Base-by-base conservation (phyloP, 2,888 invertebrate genomes). In the Smittia sp. region DNA sequence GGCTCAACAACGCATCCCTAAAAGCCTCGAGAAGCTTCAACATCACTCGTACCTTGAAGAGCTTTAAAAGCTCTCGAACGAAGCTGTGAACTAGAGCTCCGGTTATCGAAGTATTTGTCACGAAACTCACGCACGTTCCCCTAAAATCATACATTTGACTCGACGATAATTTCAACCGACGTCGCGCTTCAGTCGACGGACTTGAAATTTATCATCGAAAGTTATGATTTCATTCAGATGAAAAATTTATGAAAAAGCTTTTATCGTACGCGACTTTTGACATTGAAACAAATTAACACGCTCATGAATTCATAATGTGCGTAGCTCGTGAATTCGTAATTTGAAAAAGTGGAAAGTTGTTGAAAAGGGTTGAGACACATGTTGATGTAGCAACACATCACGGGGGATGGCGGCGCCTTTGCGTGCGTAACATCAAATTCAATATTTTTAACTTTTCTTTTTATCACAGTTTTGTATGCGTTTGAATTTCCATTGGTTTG, bases 381-480 rank as follows among this genome's bases (percentile, higher is more conserved):
- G 6, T 6, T 38, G 38, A 38, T 38, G 38, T n/a, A n/a, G n/a
- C n/a, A n/a, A n/a, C n/a, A n/a, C n/a, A n/a, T n/a, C n/a, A n/a
- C 46, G 11, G 46, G n/a, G 46, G 46, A 3, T 6, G 6, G 2
- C 6, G 46, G n/a, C 15, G 46, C 15, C 32, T 62, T 62, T 22
- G 20, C 58, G 13, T 24, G 18, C n/a, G 32, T 25, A 65, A 65
- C 65, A 65, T 65, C 27, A 65, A 65, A 24, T 32, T 62, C 24
- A 62, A 22, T 62, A 54, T 54, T 62, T 62, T 25, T 62, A n/a
- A n/a, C 18, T 27, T 65, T 27, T 65, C n/a, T 32, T 22, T 65
- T 65, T 65, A 65, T 65, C 65, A 65, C 65, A 65, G 65, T 65
- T 65, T 65, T 65, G 63, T 63, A 27, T 63, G 63, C 27, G 27